Evolutionary conservation across 2,113 vertebrate genomes (phyloP).

Genomic region (Cebidichthys violaceus): DNA sequence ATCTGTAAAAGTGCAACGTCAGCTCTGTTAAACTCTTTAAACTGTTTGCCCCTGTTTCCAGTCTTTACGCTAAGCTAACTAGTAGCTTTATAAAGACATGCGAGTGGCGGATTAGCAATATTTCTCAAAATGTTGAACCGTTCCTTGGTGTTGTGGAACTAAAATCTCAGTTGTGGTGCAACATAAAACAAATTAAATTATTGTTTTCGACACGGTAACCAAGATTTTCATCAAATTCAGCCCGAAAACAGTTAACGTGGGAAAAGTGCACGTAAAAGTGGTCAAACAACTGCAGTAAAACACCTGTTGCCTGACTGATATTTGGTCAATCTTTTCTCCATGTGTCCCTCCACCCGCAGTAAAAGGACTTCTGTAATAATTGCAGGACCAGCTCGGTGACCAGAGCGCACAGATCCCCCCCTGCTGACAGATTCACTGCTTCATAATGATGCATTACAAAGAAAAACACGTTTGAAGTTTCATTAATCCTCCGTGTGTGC

Average conservation of each 20-base stretch:
- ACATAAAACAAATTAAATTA: constrained; percentile 7
- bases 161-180: background rate
- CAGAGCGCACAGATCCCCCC: constrained; percentile 57
- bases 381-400: constrained; percentile 54
- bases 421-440: constrained; percentile 80
- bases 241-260: background rate
- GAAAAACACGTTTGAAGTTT: constrained; percentile 81
- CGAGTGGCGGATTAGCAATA: background rate
- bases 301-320: constrained; percentile 60
- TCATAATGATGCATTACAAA: constrained; percentile 79
- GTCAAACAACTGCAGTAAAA: constrained; percentile 24
- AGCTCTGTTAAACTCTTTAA: background rate
- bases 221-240: constrained; percentile 29
- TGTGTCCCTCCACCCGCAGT: constrained; percentile 37
- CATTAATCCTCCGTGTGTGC: constrained; percentile 70
- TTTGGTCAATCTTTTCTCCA: constrained; percentile 46
- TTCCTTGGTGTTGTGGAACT: background rate
- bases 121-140: background rate
- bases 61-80: background rate
- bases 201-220: background rate
- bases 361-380: constrained; percentile 53
- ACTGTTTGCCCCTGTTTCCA: background rate
- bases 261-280: constrained; percentile 28
- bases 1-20: background rate
- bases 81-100: background rate